A percentile compares a stretch with the other conserved stretches of the same genome.
phyloP scores from a whole-genome alignment of 2,888 invertebrate genomes.

The Leucoptera coffeella region DNA sequence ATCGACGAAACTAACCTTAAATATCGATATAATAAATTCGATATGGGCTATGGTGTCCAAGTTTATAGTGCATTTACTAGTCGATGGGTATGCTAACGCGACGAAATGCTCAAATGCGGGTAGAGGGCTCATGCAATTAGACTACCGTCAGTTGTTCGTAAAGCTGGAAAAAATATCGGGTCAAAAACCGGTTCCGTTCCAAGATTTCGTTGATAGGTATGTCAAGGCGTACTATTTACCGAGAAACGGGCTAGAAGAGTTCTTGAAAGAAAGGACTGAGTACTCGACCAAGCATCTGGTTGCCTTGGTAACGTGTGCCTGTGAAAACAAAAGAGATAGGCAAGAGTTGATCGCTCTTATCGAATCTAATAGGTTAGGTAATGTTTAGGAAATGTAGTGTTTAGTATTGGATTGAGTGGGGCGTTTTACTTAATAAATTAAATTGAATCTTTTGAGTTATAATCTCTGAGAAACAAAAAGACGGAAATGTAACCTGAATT shows the following conservation, averaged over 20 bases:
- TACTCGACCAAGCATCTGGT: constrained; percentile 85
- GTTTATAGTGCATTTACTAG: constrained; percentile 78
- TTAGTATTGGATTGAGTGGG: no score
- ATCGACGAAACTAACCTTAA: constrained; percentile 62
- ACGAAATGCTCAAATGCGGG: constrained; percentile 96
- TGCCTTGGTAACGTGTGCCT: constrained; percentile 78
- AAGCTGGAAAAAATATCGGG: constrained; percentile 84
- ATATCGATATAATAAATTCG: constrained; percentile 59
- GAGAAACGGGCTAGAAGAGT: constrained; percentile 79
- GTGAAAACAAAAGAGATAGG: constrained; percentile 81
- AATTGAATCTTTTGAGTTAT: no score
- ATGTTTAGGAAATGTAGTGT: no score
- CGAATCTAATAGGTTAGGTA: no score
- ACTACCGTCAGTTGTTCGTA: constrained; percentile 89
- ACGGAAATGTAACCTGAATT: no score
- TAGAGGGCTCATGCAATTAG: constrained; percentile 94
- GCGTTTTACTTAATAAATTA: no score
- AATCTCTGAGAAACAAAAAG: no score
- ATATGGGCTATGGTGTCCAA: constrained; percentile 88
- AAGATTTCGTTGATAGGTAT: constrained; percentile 88
- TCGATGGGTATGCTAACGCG: constrained; percentile 89
- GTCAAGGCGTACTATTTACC: constrained; percentile 96
- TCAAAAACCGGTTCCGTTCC: constrained; percentile 78
- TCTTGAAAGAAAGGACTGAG: constrained; percentile 80
- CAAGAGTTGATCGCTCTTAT: constrained; percentile 70